phyloP scores from a whole-genome alignment of 2,113 vertebrate genomes.

The Odobenus rosmarus region DNA sequence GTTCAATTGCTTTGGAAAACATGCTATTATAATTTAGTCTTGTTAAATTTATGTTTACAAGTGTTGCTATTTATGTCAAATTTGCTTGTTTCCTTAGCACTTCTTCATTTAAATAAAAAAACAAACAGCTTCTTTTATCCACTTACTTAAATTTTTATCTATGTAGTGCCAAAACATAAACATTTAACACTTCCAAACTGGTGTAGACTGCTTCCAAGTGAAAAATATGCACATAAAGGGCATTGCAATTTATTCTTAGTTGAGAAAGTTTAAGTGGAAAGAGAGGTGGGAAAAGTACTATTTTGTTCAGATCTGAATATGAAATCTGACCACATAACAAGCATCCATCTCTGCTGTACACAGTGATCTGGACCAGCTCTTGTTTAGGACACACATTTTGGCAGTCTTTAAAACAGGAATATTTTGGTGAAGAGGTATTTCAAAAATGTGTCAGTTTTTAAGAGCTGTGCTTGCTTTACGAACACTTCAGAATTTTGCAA shows the following conservation, averaged over 20 bases:
- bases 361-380: slow-evolving; percentile 71
- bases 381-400: slow-evolving; percentile 16
- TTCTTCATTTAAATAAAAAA: slow-evolving; percentile 61
- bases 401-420: slow-evolving; percentile 58
- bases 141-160: slow-evolving; percentile 63
- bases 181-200: slow-evolving; percentile 61
- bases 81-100: slow-evolving; percentile 64
- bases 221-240: slow-evolving; percentile 63
- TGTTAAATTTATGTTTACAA: slow-evolving; percentile 64
- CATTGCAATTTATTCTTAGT: slow-evolving; percentile 66
- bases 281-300: slow-evolving; percentile 66
- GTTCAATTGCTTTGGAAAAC: slow-evolving; percentile 52
- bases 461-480: slow-evolving; percentile 65
- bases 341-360: slow-evolving; percentile 84
- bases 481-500: slow-evolving; percentile 44
- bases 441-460: slow-evolving; percentile 71
- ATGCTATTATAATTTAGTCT: slow-evolving; percentile 60
- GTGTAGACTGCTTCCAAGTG: slow-evolving; percentile 47
- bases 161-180: slow-evolving; percentile 62
- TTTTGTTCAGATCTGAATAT: slow-evolving; percentile 86
- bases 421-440: slow-evolving; percentile 45
- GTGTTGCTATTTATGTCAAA: slow-evolving; percentile 61
- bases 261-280: slow-evolving; percentile 46
- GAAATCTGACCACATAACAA: slow-evolving; percentile 83
- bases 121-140: slow-evolving; percentile 22